Evolutionary conservation across 2,113 vertebrate species (phyloP).

Genomic region (Rhabdornis inornatus): DNA sequence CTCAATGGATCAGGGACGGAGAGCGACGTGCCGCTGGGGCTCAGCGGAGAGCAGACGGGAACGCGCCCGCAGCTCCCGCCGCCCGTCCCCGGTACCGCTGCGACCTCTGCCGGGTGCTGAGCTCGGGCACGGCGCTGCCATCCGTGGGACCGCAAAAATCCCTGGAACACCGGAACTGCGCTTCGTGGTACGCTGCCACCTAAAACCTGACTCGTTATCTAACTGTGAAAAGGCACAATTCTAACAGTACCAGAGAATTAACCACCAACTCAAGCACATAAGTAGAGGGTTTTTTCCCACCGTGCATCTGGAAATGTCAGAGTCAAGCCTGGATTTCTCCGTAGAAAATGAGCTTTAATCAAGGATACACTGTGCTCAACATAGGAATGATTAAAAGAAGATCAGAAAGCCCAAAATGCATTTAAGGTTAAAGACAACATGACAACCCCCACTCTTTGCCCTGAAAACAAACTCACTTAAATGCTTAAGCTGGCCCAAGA

Average conservation of each 20-base stretch:
- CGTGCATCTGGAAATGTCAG: not conserved
- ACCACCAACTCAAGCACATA: not conserved
- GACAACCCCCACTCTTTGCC: not conserved
- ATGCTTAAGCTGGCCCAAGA: not conserved
- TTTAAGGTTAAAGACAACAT: not conserved
- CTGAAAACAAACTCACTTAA: not conserved
- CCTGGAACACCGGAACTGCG: fast-evolving
- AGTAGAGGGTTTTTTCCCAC: not conserved
- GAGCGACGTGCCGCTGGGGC: fast-evolving
- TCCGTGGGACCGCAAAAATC: not conserved
- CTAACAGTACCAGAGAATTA: not conserved
- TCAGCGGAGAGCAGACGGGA: fast-evolving
- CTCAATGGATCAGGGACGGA: fast-evolving
- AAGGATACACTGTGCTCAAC: not conserved
- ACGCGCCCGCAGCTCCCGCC: not conserved
- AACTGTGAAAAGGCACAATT: not conserved
- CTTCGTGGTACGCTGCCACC: fast-evolving
- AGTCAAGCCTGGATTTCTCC: not conserved
- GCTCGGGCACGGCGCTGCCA: not conserved
- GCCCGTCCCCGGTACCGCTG: not conserved
- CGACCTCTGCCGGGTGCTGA: constrained; percentile 12
- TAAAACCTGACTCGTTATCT: not conserved
- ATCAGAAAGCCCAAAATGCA: not conserved
- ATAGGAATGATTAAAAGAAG: not conserved
- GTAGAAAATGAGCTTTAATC: not conserved